Conservation (phyloP, 2,797 vertebrate genomes). For the Manis pentadactyla region DNA sequence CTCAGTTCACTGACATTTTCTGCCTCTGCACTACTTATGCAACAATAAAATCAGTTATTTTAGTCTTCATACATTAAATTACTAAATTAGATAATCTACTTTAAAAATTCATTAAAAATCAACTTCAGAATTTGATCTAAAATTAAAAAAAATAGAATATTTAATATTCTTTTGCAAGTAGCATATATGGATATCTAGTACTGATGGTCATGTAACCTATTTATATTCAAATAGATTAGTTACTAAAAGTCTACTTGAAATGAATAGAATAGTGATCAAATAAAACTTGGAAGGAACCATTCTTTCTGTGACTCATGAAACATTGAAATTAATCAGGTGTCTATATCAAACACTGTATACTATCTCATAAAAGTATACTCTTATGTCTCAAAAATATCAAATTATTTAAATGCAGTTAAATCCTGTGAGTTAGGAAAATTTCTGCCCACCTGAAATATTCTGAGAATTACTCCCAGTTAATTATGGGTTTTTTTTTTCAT, state of each 20-base stretch:
- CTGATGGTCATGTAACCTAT: neutral
- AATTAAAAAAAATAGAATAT: neutral
- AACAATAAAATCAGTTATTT: neutral
- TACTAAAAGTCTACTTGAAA: neutral
- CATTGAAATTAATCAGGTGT: neutral
- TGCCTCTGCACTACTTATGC: neutral
- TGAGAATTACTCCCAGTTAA: neutral
- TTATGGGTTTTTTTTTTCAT: neutral
- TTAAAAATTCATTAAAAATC: neutral
- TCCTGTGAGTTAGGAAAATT: neutral
- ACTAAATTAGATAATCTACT: neutral
- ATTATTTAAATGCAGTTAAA: neutral
- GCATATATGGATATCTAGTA: neutral
- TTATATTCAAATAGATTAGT: neutral
- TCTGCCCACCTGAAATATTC: neutral
- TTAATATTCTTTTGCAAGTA: slow-evolving; percentile 11
- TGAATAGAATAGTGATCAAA: neutral
- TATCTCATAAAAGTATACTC: neutral
- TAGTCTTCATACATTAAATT: neutral
- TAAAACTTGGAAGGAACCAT: neutral
- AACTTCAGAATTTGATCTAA: neutral
- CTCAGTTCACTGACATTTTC: neutral
- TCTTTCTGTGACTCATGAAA: neutral
- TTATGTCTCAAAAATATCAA: neutral
- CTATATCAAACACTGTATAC: neutral